Evolutionary conservation across 2,797 vertebrate species (phyloP), one percentile per base, ranked within the genome.

Genomic region (Microhierax caerulescens): DNA sequence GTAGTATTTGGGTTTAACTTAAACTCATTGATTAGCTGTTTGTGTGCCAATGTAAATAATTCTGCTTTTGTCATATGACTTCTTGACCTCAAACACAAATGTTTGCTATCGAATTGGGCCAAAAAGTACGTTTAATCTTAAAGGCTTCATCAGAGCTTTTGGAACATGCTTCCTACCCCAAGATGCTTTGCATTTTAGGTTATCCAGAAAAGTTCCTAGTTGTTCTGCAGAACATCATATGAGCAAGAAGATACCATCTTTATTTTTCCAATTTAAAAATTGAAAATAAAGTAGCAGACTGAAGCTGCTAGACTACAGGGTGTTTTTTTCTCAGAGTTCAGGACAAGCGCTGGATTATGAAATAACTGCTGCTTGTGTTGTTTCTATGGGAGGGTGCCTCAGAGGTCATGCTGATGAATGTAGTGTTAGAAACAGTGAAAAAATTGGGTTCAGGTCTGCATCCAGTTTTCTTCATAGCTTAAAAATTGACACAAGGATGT

Each of bases 1-100:
- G 16, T 2, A 82, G 59, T 50, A 63, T 14, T 27, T 69, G 8
- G 25, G n/a, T 91, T 87, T 91, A 47, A 67, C 13, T 7, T 61
- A 69, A 34, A 70, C 12, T 54, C 19, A 25, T 43, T 2, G 28
- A 68, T 88, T 43, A 81, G 41, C 0, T 0, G 10, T 48, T 61
- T 69, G 11, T 65, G 65, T 5, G 13, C 43, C 2, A 3, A 19
- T 20, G 8, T 74, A 72, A 85, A 45, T 80, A 77, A 43, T 17
- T 82, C 39, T 64, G 41, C 48, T 87, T 93, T 73, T 91, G 50
- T 70, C 37, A 32, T 51, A 21, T 61, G 47, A 39, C 32, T 51
- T 83, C 19, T 45, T 85, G 53, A 76, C 64, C 48, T 76, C 84
- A 28, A 59, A 69, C 56, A 36, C 8, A 84, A 80, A 48, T 54